Evolutionary conservation across 2,797 vertebrate genomes (phyloP), one percentile per base, ranked within the genome.

Genomic region (Syngnathus rostellatus): DNA sequence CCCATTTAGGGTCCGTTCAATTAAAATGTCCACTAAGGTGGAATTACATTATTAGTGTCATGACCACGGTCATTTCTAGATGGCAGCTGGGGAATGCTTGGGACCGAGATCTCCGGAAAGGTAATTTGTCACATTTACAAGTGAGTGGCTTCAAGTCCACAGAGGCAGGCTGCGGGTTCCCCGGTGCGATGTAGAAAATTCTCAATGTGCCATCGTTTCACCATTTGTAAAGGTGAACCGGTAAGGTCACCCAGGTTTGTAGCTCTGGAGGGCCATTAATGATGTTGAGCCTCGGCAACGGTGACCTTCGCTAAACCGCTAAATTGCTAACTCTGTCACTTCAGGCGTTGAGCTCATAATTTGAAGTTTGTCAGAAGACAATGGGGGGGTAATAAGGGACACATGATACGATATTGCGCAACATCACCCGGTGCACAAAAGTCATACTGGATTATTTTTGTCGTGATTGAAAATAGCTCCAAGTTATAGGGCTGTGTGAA

Each of bases 161-260:
- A 9, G 55, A 58, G 55, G 25, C 14, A 58, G 55, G 25, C 14
- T 38, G 6, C 25, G 2, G 25, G 31, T 37, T 58, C 38, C 55
- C 25, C 31, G 38, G 37, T 58, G 31, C 38, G 55, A 17, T 58
- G 16, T 7, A 7, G 31, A 19, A 38, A 58, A 58, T 17, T 17
- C 55, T 58, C 25, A 17, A 16, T 16, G 25, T 17, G 55, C 31
- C 31, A 17, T 7, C 2, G 37, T 58, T 57, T 31, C 6, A 58
- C 31, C 55, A 58, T 58, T 58, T 58, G 55, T 58, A 7, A 58
- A 58, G 55, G 55, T 58, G 55, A 37, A 38, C 55, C 55, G 9
- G 38, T 58, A 37, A 58, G 55, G 55, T 58, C 55, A 58, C 31
- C 2, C 25, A 19, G 55, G 55, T 58, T 58, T 58, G 55, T 38